Conservation (phyloP, 37 sponge, comb jelly and placozoan species). For the Diacarnus erythraeanus region DNA sequence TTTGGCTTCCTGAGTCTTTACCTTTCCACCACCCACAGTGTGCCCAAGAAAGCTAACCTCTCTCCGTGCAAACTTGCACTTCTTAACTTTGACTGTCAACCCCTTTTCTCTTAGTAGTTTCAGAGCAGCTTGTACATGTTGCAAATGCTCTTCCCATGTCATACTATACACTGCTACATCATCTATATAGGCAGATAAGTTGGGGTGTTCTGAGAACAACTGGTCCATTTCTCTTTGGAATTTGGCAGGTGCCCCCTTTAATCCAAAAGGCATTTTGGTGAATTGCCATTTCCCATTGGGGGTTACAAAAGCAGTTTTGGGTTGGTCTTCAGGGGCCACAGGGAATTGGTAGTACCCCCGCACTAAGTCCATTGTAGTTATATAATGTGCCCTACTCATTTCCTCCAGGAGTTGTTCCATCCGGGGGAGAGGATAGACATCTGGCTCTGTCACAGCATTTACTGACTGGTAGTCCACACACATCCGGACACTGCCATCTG, state of each 20-base stretch:
- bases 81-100: background rate
- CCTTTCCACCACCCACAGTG: background rate
- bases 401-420: conserved; percentile 3
- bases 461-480: background rate
- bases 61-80: background rate
- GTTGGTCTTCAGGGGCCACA: background rate
- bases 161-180: background rate
- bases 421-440: conserved; percentile 1
- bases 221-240: background rate
- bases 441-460: conserved; percentile 11
- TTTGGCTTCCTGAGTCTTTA: background rate
- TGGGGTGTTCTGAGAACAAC: background rate
- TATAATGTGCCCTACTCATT: background rate
- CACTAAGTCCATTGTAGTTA: background rate
- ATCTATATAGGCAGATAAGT: background rate
- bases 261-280: conserved; percentile 15
- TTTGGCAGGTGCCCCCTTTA: background rate
- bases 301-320: conserved; percentile 9
- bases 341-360: background rate
- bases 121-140: background rate
- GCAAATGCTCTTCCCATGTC: background rate
- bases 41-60: background rate
- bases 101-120: background rate
- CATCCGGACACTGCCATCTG: background rate
- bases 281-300: conserved; percentile 15